Evolutionary conservation across 2,797 vertebrate species (phyloP).

Genomic region (Leptatherina wallacei): DNA sequence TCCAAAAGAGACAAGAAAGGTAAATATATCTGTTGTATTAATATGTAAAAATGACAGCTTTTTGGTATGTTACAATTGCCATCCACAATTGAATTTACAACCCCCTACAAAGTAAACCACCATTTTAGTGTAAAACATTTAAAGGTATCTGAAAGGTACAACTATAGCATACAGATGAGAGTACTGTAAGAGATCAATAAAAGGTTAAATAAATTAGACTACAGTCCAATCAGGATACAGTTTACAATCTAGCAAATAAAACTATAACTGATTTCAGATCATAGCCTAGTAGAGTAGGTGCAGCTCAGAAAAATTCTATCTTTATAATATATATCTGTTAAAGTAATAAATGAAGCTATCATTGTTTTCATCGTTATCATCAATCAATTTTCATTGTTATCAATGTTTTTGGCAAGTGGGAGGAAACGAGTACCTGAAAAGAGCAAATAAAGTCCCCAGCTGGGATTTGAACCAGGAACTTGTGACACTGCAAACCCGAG

Average conservation of each 20-base stretch:
- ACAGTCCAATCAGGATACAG: not conserved
- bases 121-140: not conserved
- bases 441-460: not conserved
- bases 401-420: not conserved
- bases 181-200: not conserved
- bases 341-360: not conserved
- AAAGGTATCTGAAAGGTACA: not conserved
- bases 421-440: not conserved
- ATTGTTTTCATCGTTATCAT: too few relatives aligned
- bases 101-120: too few relatives aligned
- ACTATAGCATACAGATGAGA: not conserved
- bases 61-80: not conserved
- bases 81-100: not conserved
- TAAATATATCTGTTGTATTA: not conserved
- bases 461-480: not conserved
- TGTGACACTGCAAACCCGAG: not conserved
- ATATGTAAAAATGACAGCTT: not conserved
- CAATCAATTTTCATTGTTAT: too few relatives aligned
- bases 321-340: not conserved
- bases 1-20: not conserved
- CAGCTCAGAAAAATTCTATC: not conserved
- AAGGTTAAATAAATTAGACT: not conserved
- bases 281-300: not conserved
- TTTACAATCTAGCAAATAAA: not conserved
- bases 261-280: not conserved